phyloP scores from a whole-genome alignment of 2,113 vertebrate species.

The Puffinus mauretanicus region DNA sequence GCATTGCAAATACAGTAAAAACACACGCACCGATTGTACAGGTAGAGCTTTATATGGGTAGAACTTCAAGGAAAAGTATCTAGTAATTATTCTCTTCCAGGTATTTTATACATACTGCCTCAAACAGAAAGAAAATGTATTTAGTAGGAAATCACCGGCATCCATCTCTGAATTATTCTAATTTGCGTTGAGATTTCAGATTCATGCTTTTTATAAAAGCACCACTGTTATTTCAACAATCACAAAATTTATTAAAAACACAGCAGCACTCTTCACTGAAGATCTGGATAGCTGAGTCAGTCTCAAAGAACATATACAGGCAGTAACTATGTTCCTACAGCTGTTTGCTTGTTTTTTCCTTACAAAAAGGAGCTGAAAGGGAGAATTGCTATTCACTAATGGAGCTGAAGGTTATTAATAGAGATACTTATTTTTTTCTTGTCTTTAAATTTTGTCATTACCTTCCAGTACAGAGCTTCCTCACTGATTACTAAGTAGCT shows the following conservation, averaged over 20 bases:
- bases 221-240: not conserved
- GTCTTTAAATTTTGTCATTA: constrained; percentile 10
- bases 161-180: not conserved
- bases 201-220: not conserved
- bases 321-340: not conserved
- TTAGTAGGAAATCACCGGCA: not conserved
- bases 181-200: not conserved
- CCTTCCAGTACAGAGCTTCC: not conserved
- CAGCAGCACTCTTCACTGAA: not conserved
- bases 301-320: not conserved
- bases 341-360: not conserved
- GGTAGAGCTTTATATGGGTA: not conserved
- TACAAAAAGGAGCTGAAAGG: not conserved
- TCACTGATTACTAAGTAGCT: constrained; percentile 29
- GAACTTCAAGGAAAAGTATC: not conserved
- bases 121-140: not conserved
- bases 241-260: not conserved
- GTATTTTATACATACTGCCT: not conserved
- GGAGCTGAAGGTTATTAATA: constrained; percentile 29
- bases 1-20: not conserved
- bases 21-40: accelerated
- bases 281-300: not conserved
- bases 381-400: constrained; percentile 6
- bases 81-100: not conserved
- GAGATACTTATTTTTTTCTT: not conserved